These are phyloP conservation scores for Sebastes elongatus DNA, from an alignment of 2,797 vertebrate species.

Conservation along the genomic window DNA sequence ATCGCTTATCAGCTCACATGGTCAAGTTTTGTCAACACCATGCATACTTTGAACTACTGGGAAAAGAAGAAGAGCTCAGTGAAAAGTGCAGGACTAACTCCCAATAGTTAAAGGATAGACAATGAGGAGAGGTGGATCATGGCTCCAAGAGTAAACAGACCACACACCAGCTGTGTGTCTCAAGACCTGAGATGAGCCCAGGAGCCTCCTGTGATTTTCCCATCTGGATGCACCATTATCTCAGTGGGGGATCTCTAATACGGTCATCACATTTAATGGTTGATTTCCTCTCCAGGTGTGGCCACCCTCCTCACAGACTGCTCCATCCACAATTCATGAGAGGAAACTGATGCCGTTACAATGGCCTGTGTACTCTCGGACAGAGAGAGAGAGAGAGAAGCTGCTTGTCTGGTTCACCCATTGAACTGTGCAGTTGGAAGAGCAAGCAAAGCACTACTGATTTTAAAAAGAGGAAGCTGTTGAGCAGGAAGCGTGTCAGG, in stretches of 20 bases:
- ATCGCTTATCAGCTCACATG: neutral
- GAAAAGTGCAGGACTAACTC: neutral
- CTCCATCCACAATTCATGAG: conserved; percentile 69
- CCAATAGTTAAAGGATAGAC: neutral
- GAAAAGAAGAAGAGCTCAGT: neutral
- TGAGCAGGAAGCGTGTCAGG: conserved; percentile 16
- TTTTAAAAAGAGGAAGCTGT: conserved; percentile 20
- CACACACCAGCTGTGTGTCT: neutral
- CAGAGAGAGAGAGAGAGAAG: neutral
- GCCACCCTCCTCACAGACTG: conserved; percentile 49
- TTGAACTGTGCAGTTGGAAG: neutral
- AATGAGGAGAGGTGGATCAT: neutral
- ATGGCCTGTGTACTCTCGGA: neutral
- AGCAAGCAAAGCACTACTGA: neutral
- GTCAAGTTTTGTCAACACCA: neutral
- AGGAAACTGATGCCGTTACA: conserved; percentile 45
- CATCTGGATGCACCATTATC: conserved; percentile 29
- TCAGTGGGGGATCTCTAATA: conserved; percentile 38
- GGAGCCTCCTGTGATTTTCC: conserved; percentile 48
- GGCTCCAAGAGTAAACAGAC: conserved; percentile 5
- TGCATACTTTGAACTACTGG: neutral
- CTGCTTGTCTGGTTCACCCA: neutral
- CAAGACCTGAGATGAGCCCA: conserved; percentile 19
- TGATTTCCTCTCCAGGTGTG: conserved; percentile 67
- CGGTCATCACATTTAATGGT: conserved; percentile 54